phyloP scores from a whole-genome alignment of 1,140 invertebrate species.

The Latrodectus geometricus region DNA sequence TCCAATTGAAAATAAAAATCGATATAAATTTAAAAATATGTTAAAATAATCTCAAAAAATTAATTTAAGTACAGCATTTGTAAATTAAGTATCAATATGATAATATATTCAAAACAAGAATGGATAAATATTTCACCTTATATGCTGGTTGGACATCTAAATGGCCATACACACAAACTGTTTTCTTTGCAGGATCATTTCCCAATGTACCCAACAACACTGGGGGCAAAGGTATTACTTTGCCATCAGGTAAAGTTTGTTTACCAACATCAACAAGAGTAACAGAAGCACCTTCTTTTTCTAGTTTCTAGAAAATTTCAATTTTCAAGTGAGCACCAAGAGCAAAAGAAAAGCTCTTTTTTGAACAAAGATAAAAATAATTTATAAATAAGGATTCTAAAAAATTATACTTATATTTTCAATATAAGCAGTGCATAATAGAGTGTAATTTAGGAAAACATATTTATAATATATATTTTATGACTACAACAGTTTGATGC shows the following conservation, averaged over 20 bases:
- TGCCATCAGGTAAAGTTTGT: conserved; percentile 79
- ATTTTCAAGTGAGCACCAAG: background rate
- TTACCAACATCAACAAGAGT: conserved; percentile 85
- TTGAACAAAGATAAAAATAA: no score
- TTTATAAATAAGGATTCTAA: no score
- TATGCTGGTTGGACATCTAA: conserved; percentile 96
- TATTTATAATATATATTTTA: no score
- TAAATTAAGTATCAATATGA: background rate
- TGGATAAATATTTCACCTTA: conserved; percentile 70
- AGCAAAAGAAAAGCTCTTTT: no score
- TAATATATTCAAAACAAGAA: background rate
- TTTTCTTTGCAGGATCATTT: conserved; percentile 82
- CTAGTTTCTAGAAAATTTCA: conserved; percentile 73
- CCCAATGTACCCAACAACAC: conserved; percentile 88
- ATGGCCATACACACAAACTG: conserved; percentile 95
- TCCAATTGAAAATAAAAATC: no score
- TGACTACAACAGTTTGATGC: no score
- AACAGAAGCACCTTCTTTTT: conserved; percentile 80
- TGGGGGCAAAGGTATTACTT: conserved; percentile 83
- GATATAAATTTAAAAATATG: no score
- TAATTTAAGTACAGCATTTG: no score
- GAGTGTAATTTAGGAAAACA: no score
- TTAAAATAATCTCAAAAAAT: no score
- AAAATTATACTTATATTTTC: no score
- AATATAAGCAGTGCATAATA: no score